Conservation (phyloP, 2,797 vertebrate genomes). For the Hoplostethus mediterraneus region DNA sequence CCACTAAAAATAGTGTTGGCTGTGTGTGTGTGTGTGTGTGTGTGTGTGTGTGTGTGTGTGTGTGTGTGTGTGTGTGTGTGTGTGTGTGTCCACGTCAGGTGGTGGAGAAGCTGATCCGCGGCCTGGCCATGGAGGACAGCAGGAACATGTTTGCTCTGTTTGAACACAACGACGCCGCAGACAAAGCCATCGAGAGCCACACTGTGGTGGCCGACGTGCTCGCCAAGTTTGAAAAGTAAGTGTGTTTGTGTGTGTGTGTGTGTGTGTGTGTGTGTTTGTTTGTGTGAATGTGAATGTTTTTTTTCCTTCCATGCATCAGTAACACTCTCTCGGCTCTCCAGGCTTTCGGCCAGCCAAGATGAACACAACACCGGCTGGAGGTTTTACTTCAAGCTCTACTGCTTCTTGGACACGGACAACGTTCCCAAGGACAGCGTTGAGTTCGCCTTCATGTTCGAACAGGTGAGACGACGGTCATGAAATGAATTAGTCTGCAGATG, state of each 20-base stretch:
- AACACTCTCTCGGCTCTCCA: constrained; percentile 57
- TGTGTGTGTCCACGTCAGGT: constrained; percentile 79
- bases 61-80: constrained; percentile 17
- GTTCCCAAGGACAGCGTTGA: constrained; percentile 96
- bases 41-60: constrained; percentile 19
- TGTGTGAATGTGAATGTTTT: neutral
- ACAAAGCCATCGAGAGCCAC: constrained; percentile 96
- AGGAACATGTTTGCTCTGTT: constrained; percentile 96
- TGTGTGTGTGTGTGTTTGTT: neutral
- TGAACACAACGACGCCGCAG: constrained; percentile 86
- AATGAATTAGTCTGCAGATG: neutral
- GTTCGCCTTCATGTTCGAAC: constrained; percentile 99
- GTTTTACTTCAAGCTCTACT: constrained; percentile 99
- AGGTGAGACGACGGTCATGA: constrained; percentile 81
- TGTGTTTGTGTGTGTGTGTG: neutral
- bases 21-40: constrained; percentile 11
- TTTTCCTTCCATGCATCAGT: rapidly evolving
- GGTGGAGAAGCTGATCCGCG: constrained; percentile 94
- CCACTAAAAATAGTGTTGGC: neutral
- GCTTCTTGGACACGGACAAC: constrained; percentile 93
- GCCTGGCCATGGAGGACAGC: constrained; percentile 94
- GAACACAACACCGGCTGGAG: constrained; percentile 89
- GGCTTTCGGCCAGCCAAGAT: constrained; percentile 87
- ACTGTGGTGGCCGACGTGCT: constrained; percentile 94
- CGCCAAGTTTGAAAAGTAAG: constrained; percentile 97